Evolutionary conservation across 2,797 vertebrate genomes (phyloP).

Genomic region (Lithobates pipiens): DNA sequence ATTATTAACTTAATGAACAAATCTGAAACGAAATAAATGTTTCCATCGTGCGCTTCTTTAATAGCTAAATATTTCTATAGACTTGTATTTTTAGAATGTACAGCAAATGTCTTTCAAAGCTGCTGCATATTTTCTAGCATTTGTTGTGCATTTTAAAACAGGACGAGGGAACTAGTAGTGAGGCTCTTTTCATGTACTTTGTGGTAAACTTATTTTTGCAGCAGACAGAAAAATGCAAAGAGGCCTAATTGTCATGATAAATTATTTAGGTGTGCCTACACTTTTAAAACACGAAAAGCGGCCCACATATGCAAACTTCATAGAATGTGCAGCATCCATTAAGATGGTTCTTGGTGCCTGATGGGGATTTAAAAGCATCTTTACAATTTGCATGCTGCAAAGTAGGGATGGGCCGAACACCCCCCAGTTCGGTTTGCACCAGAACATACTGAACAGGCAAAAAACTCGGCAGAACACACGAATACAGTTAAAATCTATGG

Average conservation of each 20-base stretch:
- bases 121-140: not conserved
- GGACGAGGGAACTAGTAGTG: not conserved
- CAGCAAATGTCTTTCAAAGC: too few relatives aligned
- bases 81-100: too few relatives aligned
- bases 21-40: too few relatives aligned
- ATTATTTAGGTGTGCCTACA: constrained; percentile 78
- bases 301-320: constrained; percentile 77
- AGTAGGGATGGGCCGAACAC: too few relatives aligned
- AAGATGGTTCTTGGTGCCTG: constrained; percentile 79
- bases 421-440: too few relatives aligned
- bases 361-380: constrained; percentile 80
- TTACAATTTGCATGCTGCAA: constrained; percentile 69
- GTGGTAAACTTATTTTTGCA: constrained; percentile 78
- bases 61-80: too few relatives aligned
- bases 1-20: too few relatives aligned
- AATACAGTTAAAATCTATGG: too few relatives aligned
- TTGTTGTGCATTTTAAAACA: not conserved
- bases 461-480: too few relatives aligned
- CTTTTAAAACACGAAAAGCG: constrained; percentile 74
- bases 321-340: constrained; percentile 76
- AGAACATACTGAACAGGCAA: too few relatives aligned
- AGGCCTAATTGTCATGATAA: constrained; percentile 80
- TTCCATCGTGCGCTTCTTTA: too few relatives aligned
- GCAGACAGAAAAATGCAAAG: constrained; percentile 74
- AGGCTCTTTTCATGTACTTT: constrained; percentile 68